Percentiles rank a stretch among this genome's conserved stretches.
These are phyloP conservation scores for Centropyge bicolor DNA, from an alignment of 2,797 vertebrate species.

Conservation along the genomic window DNA sequence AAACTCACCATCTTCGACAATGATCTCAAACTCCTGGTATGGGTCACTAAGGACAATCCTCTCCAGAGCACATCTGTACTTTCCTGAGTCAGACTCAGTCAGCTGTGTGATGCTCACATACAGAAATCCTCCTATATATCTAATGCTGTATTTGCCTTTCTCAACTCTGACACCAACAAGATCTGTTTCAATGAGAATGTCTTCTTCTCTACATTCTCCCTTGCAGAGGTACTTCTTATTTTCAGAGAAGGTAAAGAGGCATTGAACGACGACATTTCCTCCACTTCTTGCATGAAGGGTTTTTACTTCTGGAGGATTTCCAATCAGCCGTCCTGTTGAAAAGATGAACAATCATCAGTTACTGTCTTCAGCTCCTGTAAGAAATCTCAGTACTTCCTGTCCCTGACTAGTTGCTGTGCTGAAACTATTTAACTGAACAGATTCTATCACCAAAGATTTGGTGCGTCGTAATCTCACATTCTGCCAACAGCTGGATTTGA, in stretches of 20 bases:
- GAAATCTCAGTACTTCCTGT: background rate
- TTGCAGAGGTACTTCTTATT: background rate
- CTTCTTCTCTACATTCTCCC: accelerated
- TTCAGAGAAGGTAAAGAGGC: accelerated
- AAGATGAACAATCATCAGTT: background rate
- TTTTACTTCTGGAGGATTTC: background rate
- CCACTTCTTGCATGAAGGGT: accelerated
- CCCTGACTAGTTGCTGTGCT: background rate
- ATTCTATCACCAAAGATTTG: background rate
- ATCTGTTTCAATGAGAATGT: background rate
- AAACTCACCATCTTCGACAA: slow-evolving; percentile 16
- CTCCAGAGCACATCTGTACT: background rate
- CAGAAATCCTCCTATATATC: background rate
- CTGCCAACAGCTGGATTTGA: background rate
- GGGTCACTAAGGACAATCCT: accelerated
- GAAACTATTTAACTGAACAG: too few relatives aligned
- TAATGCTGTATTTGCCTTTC: slow-evolving; percentile 2
- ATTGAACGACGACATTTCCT: background rate
- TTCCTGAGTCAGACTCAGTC: background rate
- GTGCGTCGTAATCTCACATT: background rate
- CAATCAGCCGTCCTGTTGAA: background rate
- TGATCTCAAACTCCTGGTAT: background rate
- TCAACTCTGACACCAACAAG: accelerated
- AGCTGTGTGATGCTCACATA: background rate
- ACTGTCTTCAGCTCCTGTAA: background rate